Evolutionary conservation across 2,113 vertebrate species (phyloP).

Genomic region (Canis aureus): DNA sequence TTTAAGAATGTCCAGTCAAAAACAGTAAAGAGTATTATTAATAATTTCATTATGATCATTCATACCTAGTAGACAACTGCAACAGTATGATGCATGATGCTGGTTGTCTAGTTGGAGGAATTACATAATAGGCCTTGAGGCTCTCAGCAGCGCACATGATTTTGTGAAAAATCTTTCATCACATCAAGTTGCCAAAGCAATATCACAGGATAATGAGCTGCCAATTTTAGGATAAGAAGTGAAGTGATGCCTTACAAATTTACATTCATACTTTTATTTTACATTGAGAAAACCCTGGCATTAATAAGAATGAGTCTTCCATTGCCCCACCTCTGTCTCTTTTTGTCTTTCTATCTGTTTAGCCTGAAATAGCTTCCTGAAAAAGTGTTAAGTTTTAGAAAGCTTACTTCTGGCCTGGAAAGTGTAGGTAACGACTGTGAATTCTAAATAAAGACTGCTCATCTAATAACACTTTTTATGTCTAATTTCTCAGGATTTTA

Average conservation of each 20-base stretch:
- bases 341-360: background rate
- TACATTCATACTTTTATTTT: background rate
- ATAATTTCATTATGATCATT: background rate
- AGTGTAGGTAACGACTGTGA: background rate
- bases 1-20: background rate
- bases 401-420: background rate
- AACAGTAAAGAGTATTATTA: background rate
- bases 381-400: background rate
- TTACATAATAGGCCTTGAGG: background rate
- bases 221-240: background rate
- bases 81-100: background rate
- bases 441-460: background rate
- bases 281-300: background rate
- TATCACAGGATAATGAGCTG: background rate
- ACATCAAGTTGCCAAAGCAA: background rate
- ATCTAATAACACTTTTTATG: slow-evolving; percentile 10
- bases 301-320: background rate
- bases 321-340: background rate
- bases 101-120: background rate
- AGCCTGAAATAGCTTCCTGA: background rate
- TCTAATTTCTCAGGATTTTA: background rate
- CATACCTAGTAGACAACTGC: background rate
- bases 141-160: background rate
- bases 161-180: background rate
- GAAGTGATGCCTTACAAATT: background rate